These are phyloP conservation scores for Babyrousa celebensis DNA, from an alignment of 2,797 vertebrate genomes.

Conservation along the genomic window DNA sequence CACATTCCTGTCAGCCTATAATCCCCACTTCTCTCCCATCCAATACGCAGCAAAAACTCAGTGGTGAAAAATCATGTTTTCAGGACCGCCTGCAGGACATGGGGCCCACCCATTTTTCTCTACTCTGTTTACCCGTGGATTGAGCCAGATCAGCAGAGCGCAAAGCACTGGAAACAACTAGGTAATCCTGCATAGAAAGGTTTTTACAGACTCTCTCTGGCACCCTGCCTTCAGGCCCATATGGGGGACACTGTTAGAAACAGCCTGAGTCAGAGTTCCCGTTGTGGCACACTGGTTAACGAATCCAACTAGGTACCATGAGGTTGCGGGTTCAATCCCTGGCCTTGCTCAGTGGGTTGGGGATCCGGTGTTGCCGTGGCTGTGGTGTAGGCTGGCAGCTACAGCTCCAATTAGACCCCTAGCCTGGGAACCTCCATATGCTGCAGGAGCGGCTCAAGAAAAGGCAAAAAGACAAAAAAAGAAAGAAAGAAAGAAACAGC, in stretches of 20 bases:
- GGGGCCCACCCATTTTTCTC: neutral
- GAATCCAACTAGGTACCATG: too few relatives aligned
- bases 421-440: too few relatives aligned
- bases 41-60: slow-evolving; percentile 7
- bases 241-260: neutral
- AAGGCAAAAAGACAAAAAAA: too few relatives aligned
- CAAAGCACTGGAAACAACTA: neutral
- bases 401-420: too few relatives aligned
- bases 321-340: too few relatives aligned
- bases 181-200: neutral
- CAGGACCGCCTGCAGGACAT: neutral
- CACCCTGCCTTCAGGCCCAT: too few relatives aligned
- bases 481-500: neutral
- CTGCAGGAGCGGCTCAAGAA: too few relatives aligned
- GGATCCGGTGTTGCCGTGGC: too few relatives aligned
- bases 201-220: neutral
- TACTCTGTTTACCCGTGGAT: neutral
- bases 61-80: neutral
- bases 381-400: too few relatives aligned
- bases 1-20: neutral
- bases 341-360: too few relatives aligned
- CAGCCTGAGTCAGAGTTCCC: neutral
- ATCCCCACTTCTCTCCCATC: neutral
- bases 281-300: too few relatives aligned
- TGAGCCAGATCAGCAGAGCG: slow-evolving; percentile 40